Evolutionary conservation across 2,797 vertebrate genomes (phyloP).

Genomic region (Dromococcyx pavoninus): DNA sequence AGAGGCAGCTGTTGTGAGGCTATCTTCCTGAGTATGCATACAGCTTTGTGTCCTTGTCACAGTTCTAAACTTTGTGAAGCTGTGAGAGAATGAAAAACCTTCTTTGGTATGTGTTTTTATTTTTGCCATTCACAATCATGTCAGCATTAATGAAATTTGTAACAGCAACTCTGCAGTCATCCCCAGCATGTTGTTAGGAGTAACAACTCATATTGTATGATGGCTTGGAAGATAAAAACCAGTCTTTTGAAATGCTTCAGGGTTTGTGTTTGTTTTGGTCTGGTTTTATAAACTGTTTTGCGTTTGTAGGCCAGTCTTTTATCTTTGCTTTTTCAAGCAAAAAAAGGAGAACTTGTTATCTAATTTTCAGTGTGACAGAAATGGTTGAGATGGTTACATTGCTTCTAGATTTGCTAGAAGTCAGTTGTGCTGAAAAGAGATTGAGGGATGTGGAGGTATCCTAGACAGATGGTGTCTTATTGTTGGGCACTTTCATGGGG

Average conservation of each 20-base stretch:
- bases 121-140: constrained; percentile 1
- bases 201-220: background rate
- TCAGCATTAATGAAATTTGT: constrained; percentile 23
- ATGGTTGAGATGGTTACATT: background rate
- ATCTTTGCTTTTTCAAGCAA: background rate
- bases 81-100: background rate
- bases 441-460: background rate
- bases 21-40: background rate
- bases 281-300: background rate
- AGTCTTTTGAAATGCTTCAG: background rate
- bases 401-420: background rate
- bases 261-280: background rate
- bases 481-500: background rate
- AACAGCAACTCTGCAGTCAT: background rate
- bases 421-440: background rate
- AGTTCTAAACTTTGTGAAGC: constrained; percentile 7
- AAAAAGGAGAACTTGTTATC: background rate
- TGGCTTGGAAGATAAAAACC: background rate
- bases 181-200: background rate
- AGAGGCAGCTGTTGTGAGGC: constrained; percentile 8
- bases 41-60: constrained; percentile 1
- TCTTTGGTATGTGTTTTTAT: constrained; percentile 12
- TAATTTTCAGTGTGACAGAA: background rate
- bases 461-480: background rate
- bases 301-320: background rate